Evolutionary conservation across 2,797 vertebrate species (phyloP), one percentile per base, ranked within the genome.

Genomic region (Loriculus beryllinus): DNA sequence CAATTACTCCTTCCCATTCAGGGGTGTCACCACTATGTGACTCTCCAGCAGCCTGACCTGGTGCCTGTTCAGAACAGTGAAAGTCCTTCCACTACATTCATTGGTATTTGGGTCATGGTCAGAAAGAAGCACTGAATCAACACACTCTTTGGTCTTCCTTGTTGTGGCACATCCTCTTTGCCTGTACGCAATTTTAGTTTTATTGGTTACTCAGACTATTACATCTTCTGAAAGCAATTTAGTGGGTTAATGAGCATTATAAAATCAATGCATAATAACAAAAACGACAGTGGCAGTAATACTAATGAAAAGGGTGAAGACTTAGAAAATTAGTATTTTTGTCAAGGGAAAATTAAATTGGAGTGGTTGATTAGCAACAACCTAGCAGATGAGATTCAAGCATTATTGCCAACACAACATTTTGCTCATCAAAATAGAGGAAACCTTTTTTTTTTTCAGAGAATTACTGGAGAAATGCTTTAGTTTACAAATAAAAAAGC

Each of bases 241-340:
- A 11, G 12, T 76, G 65, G 5, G 28, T 69, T 90, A 71, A 54
- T 13, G 25, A 16, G 12, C 43, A 31, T 63, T 74, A 12, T 76
- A 63, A 91, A 90, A 82, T 75, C 14, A 70, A 40, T 63, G 14
- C 18, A 9, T 62, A 49, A 19, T 28, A 60, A 57, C 25, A 67
- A 75, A 89, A 93, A 63, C 43, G 6, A 57, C 13, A 65, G 19
- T 35, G 82, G 33, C 65, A 70, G 29, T 48, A 49, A 15, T 47
- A 54, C 40, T 40, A 54, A 68, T 74, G 11, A 48, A 88, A 85
- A 75, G 4, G 22, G 40, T 48, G 42, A 79, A 72, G 71, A 33
- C 17, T 85, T 62, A 78, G n/a, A 80, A 82, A 88, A 68, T 20
- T n/a, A 42, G 16, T 88, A 23, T 64, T 91, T 82, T 11, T 33